Evolutionary conservation across 2,888 invertebrate genomes (phyloP).

Genomic region (Agrotis ipsilon): DNA sequence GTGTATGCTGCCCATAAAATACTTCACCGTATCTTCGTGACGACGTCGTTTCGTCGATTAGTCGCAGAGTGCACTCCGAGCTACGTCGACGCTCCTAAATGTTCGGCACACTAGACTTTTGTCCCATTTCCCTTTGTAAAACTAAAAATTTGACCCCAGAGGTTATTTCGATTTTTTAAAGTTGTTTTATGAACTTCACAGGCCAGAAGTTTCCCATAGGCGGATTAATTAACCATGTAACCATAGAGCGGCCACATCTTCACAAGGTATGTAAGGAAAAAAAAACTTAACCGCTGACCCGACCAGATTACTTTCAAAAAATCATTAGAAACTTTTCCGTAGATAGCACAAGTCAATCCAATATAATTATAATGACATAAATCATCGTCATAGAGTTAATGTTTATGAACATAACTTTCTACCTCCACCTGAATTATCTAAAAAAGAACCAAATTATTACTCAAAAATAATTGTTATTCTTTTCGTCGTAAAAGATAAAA

Average conservation of each 20-base stretch:
- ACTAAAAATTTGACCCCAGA: not conserved
- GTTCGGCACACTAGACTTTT: constrained; percentile 2
- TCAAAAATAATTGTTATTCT: not conserved
- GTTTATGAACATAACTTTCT: not conserved
- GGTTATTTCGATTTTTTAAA: not conserved
- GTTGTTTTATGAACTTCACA: too few species aligned
- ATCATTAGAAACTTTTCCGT: too few species aligned
- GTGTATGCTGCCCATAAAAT: constrained; percentile 36
- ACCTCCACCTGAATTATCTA: not conserved
- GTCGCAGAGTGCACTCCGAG: constrained; percentile 37
- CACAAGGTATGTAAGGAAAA: too few species aligned
- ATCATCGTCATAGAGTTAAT: too few species aligned
- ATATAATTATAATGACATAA: too few species aligned
- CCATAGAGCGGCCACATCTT: too few species aligned
- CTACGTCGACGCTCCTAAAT: constrained; percentile 15
- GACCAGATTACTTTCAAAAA: too few species aligned
- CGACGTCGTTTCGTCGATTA: constrained; percentile 39
- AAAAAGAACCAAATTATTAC: not conserved
- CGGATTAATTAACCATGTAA: too few species aligned
- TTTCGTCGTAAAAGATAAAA: not conserved
- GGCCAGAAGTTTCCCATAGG: too few species aligned
- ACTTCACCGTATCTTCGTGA: constrained; percentile 35
- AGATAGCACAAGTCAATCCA: too few species aligned
- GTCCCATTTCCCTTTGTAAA: not conserved
- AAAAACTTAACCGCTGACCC: too few species aligned